Base-by-base conservation (phyloP, 2,888 invertebrate species). In the Osmoderma eremita region DNA sequence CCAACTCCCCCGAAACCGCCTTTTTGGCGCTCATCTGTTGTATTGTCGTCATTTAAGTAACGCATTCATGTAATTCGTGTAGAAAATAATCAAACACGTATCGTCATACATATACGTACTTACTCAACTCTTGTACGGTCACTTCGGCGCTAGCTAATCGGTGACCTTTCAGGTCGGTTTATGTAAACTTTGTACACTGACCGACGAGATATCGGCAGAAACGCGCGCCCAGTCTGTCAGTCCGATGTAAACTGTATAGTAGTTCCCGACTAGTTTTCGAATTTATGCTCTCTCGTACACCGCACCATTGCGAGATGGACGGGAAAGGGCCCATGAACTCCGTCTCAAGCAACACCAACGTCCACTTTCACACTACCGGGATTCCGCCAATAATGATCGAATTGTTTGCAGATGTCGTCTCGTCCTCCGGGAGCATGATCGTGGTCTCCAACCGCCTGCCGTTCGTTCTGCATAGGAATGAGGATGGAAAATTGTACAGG, bases 401-500 rank as follows among this genome's bases (percentile, higher is more conserved):
- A 20, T 65, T 68, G 68, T 20, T 61, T 63, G 72, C 75, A 82
- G 83, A 83, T 81, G 80, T 81, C 72, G 81, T 82, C 70, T 75
- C 81, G 24, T 81, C 82, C 41, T 78, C 82, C 76, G 90, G 90
- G 74, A 92, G 91, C 79, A 90, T 95, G 87, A 94, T 95, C 77
- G 95, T 95, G 74, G 94, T 95, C 68, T 95, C 95, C 73, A 95
- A 95, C 84, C 86, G 95, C 74, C 84, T 95, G 79, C 95, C 95
- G 5, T 95, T 95, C 83, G 91, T 95, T 71, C 84, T 95, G 70
- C 90, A 88, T 79, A 87, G 91, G 79, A 88, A 93, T 84, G 86
- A 90, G 63, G 85, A 86, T 75, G 90, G 90, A 67, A 90, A 90
- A 50, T 85, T 94, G 76, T 88, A 91, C 75, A 87, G 95, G 71